Percentiles rank a stretch among this genome's conserved stretches.
Evolutionary conservation across 2,113 vertebrate species (phyloP).

Genomic region (Oreochromis niloticus): DNA sequence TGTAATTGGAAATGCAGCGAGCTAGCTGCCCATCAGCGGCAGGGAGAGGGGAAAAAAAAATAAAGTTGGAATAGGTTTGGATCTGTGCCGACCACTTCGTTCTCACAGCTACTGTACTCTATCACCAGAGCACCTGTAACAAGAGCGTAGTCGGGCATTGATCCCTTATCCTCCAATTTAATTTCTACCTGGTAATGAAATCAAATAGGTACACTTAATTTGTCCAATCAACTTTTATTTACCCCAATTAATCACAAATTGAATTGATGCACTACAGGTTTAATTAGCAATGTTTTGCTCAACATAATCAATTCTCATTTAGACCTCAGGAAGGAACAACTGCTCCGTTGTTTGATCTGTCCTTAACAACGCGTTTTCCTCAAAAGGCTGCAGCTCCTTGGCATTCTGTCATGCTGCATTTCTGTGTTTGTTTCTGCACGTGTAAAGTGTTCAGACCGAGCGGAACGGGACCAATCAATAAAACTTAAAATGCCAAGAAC

Average conservation of each 20-base stretch:
- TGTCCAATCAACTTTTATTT: conserved; percentile 68
- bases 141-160: conserved; percentile 31
- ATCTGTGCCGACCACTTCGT: conserved; percentile 13
- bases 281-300: conserved; percentile 64
- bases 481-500: conserved; percentile 65
- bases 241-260: conserved; percentile 67
- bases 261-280: conserved; percentile 61
- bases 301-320: conserved; percentile 70
- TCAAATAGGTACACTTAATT: conserved; percentile 67
- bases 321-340: conserved; percentile 29
- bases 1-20: conserved; percentile 45
- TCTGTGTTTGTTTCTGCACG: conserved; percentile 38
- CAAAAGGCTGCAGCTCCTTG: conserved; percentile 22
- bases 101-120: conserved; percentile 26
- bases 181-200: conserved; percentile 67
- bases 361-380: conserved; percentile 41
- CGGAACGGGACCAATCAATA: conserved; percentile 57
- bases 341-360: conserved; percentile 35
- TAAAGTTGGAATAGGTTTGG: conserved; percentile 13
- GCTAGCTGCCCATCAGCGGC: conserved; percentile 24
- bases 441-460: conserved; percentile 35
- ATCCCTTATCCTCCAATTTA: conserved; percentile 59
- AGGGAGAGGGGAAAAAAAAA: background rate
- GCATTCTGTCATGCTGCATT: conserved; percentile 28
- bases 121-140: conserved; percentile 27